Conservation (phyloP, 1,140 invertebrate species). For the Heliconius himera region DNA sequence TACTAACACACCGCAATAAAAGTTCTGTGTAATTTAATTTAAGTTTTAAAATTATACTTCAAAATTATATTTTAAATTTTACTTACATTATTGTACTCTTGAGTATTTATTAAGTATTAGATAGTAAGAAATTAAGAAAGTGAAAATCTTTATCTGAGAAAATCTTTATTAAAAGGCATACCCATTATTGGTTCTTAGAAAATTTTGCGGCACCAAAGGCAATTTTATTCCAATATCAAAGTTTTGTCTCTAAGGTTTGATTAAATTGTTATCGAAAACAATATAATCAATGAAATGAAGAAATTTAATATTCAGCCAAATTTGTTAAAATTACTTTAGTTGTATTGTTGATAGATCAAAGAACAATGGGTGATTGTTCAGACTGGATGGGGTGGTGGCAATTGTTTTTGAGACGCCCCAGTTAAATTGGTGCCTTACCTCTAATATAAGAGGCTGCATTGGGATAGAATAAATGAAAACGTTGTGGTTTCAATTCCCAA, state of each 20-base stretch:
- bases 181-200: not conserved
- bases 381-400: not conserved
- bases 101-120: too few relatives aligned
- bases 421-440: not conserved
- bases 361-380: not conserved
- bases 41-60: too few relatives aligned
- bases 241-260: not conserved
- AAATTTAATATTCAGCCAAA: conserved; percentile 1
- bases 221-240: conserved; percentile 15
- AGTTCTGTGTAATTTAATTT: too few relatives aligned
- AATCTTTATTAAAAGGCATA: not conserved
- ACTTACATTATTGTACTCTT: too few relatives aligned
- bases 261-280: conserved; percentile 23
- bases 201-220: not conserved
- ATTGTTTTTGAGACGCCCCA: not conserved
- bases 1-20: too few relatives aligned
- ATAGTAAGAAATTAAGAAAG: too few relatives aligned
- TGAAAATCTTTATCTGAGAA: too few relatives aligned
- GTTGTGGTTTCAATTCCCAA: too few relatives aligned
- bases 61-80: too few relatives aligned
- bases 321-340: conserved; percentile 5
- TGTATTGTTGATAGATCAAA: conserved; percentile 5
- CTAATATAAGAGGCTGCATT: too few relatives aligned
- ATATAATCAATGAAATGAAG: conserved; percentile 3
- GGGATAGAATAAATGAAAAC: too few relatives aligned